phyloP scores from a whole-genome alignment of 2,113 vertebrate genomes.

The Mus pahari region DNA sequence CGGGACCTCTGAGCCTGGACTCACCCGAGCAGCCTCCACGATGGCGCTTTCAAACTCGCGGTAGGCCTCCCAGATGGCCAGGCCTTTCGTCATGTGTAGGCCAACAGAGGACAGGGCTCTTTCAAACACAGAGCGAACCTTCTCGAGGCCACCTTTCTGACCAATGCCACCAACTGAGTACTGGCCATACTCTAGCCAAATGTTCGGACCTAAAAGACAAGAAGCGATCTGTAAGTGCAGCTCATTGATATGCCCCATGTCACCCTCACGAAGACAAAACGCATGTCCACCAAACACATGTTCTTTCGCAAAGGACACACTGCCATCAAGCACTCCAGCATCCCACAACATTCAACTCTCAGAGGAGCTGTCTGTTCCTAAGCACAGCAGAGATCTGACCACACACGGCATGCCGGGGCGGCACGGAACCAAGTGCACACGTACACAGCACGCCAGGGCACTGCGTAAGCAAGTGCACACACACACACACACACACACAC shows the following conservation, averaged over 20 bases:
- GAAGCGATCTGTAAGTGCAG: slow-evolving; percentile 33
- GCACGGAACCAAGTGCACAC: background rate
- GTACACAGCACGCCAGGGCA: too few species aligned
- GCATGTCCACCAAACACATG: background rate
- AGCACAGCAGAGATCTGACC: background rate
- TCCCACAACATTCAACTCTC: background rate
- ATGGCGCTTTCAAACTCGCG: slow-evolving; percentile 97
- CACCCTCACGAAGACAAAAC: background rate
- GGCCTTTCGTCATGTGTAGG: slow-evolving; percentile 95
- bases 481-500: too few species aligned
- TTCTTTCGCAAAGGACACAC: background rate
- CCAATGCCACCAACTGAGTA: slow-evolving; percentile 98
- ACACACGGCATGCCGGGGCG: background rate
- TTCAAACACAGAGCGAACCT: slow-evolving; percentile 94
- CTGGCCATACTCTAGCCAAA: slow-evolving; percentile 98
- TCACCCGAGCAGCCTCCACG: slow-evolving; percentile 94
- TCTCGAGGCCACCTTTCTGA: slow-evolving; percentile 93
- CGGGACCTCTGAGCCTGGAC: background rate
- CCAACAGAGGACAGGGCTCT: slow-evolving; percentile 94
- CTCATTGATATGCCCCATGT: background rate
- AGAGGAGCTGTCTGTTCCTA: too few species aligned
- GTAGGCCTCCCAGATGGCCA: slow-evolving; percentile 95
- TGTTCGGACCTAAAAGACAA: slow-evolving; percentile 92
- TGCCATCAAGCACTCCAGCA: background rate
- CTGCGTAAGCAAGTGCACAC: too few species aligned